These are phyloP conservation scores for Lomographa bimaculata DNA, from an alignment of 2,888 invertebrate species.

Conservation along the genomic window DNA sequence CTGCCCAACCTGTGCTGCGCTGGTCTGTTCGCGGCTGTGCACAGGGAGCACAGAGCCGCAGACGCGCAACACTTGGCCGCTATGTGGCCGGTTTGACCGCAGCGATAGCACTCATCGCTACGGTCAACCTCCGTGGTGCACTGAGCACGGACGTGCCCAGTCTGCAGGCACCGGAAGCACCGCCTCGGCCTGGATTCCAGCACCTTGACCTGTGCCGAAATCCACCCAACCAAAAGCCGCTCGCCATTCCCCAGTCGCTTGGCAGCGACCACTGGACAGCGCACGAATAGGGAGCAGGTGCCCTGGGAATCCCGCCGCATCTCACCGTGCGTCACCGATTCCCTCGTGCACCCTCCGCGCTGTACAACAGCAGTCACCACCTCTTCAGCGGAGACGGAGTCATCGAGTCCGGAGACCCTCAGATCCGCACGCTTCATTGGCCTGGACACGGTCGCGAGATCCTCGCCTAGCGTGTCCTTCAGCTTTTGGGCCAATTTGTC, in stretches of 20 bases:
- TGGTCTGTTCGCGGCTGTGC: constrained; percentile 1
- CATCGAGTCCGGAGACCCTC: constrained; percentile 25
- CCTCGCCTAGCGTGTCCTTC: constrained; percentile 1
- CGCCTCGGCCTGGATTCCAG: constrained; percentile 13
- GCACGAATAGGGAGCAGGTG: background rate
- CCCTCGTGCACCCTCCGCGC: constrained; percentile 5
- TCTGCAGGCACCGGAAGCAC: constrained; percentile 27
- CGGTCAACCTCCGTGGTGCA: constrained; percentile 10
- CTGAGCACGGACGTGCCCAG: constrained; percentile 20
- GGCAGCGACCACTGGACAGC: constrained; percentile 11
- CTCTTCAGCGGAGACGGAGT: constrained; percentile 17
- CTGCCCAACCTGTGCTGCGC: constrained; percentile 2
- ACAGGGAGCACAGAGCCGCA: constrained; percentile 1
- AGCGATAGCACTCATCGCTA: constrained; percentile 21
- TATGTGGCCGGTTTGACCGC: constrained; percentile 4
- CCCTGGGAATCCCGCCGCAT: constrained; percentile 4
- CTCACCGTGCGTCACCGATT: constrained; percentile 4
- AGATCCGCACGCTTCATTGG: constrained; percentile 21
- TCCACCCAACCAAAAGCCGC: constrained; percentile 26
- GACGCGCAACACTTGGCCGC: background rate
- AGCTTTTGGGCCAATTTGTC: constrained; percentile 21
- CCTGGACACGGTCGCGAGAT: constrained; percentile 13
- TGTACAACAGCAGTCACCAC: constrained; percentile 15
- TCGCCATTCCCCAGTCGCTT: background rate
- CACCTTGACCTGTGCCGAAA: constrained; percentile 15